Evolutionary conservation across 2,888 invertebrate species (phyloP).

Genomic region (Acanthoscelides obtectus): DNA sequence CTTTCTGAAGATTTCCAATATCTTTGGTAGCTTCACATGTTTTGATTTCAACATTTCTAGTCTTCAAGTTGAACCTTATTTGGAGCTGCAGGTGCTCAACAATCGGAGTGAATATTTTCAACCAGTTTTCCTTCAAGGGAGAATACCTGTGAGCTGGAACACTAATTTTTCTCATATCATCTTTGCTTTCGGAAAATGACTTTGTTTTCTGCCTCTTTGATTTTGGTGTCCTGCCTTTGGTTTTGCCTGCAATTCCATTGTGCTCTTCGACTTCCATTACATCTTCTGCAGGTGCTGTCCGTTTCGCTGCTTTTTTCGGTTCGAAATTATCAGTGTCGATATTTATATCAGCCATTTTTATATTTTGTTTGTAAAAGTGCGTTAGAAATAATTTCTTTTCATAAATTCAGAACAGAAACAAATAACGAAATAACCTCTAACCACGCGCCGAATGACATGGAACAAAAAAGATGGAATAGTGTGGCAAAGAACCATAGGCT

Average conservation of each 20-base stretch:
- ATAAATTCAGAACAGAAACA: neutral
- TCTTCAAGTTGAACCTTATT: conserved; percentile 89
- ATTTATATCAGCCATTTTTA: conserved; percentile 43
- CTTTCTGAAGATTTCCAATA: conserved; percentile 90
- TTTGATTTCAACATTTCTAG: conserved; percentile 85
- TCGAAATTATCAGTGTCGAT: conserved; percentile 53
- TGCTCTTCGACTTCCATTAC: conserved; percentile 65
- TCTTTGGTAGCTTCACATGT: conserved; percentile 69
- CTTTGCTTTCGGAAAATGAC: conserved; percentile 51
- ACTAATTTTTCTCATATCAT: conserved; percentile 66
- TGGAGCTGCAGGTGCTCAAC: conserved; percentile 93
- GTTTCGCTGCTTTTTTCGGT: conserved; percentile 53
- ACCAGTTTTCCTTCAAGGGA: conserved; percentile 94
- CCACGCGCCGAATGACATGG: neutral
- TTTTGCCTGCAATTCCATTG: conserved; percentile 58
- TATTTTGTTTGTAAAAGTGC: neutral
- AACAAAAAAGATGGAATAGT: neutral
- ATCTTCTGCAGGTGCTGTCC: conserved; percentile 50
- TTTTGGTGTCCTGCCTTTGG: conserved; percentile 33
- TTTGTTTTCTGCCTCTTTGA: conserved; percentile 31
- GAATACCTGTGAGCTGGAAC: conserved; percentile 94
- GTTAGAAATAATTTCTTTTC: neutral
- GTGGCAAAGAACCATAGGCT: too few species aligned
- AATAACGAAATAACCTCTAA: neutral
- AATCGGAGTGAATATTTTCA: conserved; percentile 93